Percentiles rank a stretch among this genome's conserved stretches.
phyloP scores from a whole-genome alignment of 2,797 vertebrate species.

The Clangula hyemalis region DNA sequence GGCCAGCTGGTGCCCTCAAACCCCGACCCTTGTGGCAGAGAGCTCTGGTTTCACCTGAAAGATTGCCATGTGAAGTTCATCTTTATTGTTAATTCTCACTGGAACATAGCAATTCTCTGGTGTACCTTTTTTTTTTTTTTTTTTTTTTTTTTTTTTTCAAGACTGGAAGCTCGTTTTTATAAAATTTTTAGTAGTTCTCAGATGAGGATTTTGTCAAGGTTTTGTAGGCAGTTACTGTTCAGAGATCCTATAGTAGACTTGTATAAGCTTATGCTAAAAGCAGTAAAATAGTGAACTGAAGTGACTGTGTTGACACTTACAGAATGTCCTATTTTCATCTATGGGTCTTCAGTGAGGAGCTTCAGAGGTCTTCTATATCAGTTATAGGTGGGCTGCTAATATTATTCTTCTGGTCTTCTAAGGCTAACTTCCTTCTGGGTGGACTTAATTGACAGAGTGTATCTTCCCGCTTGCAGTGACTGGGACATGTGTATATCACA shows the following conservation, averaged over 20 bases:
- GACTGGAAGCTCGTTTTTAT: neutral
- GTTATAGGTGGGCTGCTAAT: neutral
- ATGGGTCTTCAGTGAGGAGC: neutral
- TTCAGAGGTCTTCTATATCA: too few relatives aligned
- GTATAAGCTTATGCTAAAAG: neutral
- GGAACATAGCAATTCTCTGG: neutral
- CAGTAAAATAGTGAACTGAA: neutral
- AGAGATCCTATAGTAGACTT: neutral
- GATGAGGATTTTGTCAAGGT: rapidly evolving
- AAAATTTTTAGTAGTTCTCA: neutral
- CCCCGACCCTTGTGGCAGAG: neutral
- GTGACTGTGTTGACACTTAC: neutral
- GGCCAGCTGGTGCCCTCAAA: neutral
- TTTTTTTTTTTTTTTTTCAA: neutral
- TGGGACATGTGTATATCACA: neutral
- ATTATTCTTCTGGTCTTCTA: neutral
- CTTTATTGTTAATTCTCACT: neutral
- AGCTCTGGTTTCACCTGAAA: neutral
- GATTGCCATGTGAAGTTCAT: rapidly evolving
- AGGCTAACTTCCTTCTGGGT: neutral
- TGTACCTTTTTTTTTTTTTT: neutral
- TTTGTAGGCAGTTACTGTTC: neutral
- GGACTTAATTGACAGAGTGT: neutral
- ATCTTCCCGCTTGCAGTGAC: neutral
- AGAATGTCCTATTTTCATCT: neutral